These are phyloP conservation scores for Oreonectes daqikongensis DNA, from an alignment of 2,797 vertebrate genomes.

Conservation along the genomic window DNA sequence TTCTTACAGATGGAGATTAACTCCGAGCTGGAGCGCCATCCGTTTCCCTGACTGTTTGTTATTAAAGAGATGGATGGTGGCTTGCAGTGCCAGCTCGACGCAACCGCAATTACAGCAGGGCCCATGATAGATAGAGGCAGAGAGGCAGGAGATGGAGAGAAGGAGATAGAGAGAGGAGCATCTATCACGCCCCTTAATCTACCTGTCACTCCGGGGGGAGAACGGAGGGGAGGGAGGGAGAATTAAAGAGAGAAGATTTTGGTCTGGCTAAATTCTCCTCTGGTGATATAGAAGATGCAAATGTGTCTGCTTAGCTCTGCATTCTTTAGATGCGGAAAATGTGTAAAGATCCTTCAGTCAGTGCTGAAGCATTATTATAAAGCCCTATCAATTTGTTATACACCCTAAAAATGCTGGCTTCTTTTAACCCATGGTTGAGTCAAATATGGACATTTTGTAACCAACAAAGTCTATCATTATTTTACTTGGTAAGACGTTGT, in stretches of 20 bases:
- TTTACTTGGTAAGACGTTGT: background rate
- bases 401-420: too few species aligned
- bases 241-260: slow-evolving; percentile 47
- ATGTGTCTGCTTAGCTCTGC: slow-evolving; percentile 17
- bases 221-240: slow-evolving; percentile 28
- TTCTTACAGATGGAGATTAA: slow-evolving; percentile 83
- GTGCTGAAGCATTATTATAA: background rate
- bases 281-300: slow-evolving; percentile 18
- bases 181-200: slow-evolving; percentile 84
- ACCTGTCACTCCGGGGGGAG: slow-evolving; percentile 75
- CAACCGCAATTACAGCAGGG: slow-evolving; percentile 82
- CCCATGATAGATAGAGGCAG: slow-evolving; percentile 80
- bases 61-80: slow-evolving; percentile 86
- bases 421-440: too few species aligned
- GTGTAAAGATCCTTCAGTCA: background rate
- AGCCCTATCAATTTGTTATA: background rate
- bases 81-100: slow-evolving; percentile 79
- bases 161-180: slow-evolving; percentile 77
- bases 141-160: slow-evolving; percentile 60
- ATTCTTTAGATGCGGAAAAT: slow-evolving; percentile 6
- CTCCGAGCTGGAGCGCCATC: slow-evolving; percentile 77
- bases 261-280: slow-evolving; percentile 38
- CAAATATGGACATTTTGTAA: too few species aligned
- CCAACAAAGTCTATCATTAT: too few species aligned
- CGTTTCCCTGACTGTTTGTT: slow-evolving; percentile 86